Conservation (phyloP, 2,888 invertebrate genomes). For the Hoplodrina ambigua region DNA sequence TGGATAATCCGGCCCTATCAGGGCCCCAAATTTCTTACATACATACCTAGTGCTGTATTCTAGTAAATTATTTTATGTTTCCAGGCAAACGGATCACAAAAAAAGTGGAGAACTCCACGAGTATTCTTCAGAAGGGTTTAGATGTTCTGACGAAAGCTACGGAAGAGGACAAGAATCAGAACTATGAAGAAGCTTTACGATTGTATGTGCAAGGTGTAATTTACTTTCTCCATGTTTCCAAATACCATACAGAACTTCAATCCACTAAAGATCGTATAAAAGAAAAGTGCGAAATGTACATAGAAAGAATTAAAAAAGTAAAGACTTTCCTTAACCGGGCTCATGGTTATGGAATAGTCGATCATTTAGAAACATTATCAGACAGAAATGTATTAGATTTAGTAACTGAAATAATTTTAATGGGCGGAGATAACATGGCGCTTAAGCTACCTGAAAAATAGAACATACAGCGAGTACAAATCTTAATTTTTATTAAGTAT, state of each 20-base stretch:
- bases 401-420: conserved; percentile 18
- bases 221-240: conserved; percentile 25
- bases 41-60: too few species aligned
- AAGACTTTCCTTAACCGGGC: conserved; percentile 11
- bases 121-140: conserved; percentile 20
- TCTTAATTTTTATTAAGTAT: too few species aligned
- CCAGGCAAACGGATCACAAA: too few species aligned
- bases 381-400: conserved; percentile 20
- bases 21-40: too few species aligned
- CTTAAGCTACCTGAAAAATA: background rate
- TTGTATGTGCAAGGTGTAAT: conserved; percentile 32
- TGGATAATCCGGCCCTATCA: too few species aligned
- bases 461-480: background rate
- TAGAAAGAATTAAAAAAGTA: conserved; percentile 5
- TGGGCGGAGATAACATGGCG: conserved; percentile 18
- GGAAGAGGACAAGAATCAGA: conserved; percentile 13
- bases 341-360: background rate
- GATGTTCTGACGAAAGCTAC: conserved; percentile 6
- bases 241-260: conserved; percentile 6
- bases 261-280: background rate
- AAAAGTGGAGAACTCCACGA: too few species aligned
- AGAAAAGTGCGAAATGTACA: conserved; percentile 3
- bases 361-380: conserved; percentile 25
- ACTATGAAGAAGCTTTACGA: conserved; percentile 22
- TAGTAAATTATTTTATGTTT: too few species aligned